A percentile compares a stretch with the other conserved stretches of the same genome.
These are phyloP conservation scores for Cebidichthys violaceus DNA, from an alignment of 2,113 vertebrate genomes.

Conservation along the genomic window DNA sequence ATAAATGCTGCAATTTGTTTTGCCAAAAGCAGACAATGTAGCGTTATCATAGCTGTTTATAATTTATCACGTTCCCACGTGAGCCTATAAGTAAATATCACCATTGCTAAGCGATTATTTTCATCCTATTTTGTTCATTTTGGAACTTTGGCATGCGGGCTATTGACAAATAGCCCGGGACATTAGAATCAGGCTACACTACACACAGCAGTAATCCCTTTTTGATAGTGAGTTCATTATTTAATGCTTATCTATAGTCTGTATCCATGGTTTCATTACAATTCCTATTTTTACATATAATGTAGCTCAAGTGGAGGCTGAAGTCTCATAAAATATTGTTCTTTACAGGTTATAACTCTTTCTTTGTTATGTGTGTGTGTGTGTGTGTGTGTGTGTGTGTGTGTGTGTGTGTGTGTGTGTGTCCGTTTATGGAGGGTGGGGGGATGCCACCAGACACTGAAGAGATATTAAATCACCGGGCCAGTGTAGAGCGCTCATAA, in stretches of 20 bases:
- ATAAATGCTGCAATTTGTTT: background rate
- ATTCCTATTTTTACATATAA: background rate
- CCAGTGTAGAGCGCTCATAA: conserved; percentile 36
- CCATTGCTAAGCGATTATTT: background rate
- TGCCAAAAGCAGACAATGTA: background rate
- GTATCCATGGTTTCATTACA: background rate
- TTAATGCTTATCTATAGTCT: background rate
- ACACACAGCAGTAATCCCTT: background rate
- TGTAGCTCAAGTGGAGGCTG: background rate
- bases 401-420: background rate
- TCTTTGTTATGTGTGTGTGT: background rate
- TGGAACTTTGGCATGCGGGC: conserved; percentile 10
- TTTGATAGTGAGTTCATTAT: background rate
- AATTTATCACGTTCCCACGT: background rate
- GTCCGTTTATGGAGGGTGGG: background rate
- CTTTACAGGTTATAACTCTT: background rate
- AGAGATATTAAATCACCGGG: conserved; percentile 60
- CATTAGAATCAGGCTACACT: background rate
- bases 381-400: background rate
- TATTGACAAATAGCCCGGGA: background rate
- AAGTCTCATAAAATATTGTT: background rate
- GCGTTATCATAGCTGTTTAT: background rate
- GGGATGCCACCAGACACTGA: conserved; percentile 27
- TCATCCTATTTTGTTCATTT: conserved; percentile 4
- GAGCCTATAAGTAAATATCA: conserved; percentile 8